Conservation (phyloP, 92 coral and sea anemone genomes). For the Muricea muricata region DNA sequence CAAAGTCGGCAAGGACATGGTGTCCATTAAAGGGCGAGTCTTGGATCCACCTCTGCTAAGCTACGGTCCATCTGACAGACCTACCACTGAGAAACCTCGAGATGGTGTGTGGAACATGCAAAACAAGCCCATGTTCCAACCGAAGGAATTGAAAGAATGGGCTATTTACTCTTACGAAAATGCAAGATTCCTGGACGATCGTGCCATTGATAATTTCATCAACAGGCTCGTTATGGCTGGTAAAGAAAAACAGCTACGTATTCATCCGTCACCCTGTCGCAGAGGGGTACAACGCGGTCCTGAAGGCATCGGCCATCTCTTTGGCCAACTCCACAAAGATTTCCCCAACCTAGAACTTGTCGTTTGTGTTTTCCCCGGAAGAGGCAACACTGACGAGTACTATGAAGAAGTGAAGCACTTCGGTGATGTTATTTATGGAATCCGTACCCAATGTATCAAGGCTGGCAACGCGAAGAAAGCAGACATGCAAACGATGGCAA, state of each 20-base stretch:
- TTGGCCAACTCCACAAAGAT: slow-evolving; percentile 68
- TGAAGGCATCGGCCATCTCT: slow-evolving; percentile 73
- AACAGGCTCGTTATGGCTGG: slow-evolving; percentile 37
- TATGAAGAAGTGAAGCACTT: slow-evolving; percentile 79
- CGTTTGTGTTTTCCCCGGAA: slow-evolving; percentile 82
- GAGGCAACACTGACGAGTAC: slow-evolving; percentile 40
- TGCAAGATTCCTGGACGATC: slow-evolving; percentile 30
- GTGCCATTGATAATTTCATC: slow-evolving; percentile 7
- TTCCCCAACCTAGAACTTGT: slow-evolving; percentile 68
- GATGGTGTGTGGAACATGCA: slow-evolving; percentile 40
- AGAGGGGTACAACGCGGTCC: slow-evolving; percentile 8
- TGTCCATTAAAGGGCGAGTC: slow-evolving; percentile 78
- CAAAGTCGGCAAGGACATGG: slow-evolving; percentile 80
- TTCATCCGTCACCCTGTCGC: slow-evolving; percentile 34
- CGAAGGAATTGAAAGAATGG: slow-evolving; percentile 40
- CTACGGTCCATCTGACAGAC: slow-evolving; percentile 75
- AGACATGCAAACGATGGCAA: slow-evolving; percentile 77
- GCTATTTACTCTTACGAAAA: slow-evolving; percentile 24
- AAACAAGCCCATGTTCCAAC: slow-evolving; percentile 35
- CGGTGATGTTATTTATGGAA: slow-evolving; percentile 85
- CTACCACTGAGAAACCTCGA: background rate
- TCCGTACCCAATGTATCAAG: slow-evolving; percentile 89
- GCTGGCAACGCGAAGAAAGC: slow-evolving; percentile 63
- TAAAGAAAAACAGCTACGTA: slow-evolving; percentile 18
- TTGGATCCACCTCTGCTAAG: slow-evolving; percentile 79